Conservation (phyloP, 2,113 vertebrate genomes). For the Pelodiscus sinensis region DNA sequence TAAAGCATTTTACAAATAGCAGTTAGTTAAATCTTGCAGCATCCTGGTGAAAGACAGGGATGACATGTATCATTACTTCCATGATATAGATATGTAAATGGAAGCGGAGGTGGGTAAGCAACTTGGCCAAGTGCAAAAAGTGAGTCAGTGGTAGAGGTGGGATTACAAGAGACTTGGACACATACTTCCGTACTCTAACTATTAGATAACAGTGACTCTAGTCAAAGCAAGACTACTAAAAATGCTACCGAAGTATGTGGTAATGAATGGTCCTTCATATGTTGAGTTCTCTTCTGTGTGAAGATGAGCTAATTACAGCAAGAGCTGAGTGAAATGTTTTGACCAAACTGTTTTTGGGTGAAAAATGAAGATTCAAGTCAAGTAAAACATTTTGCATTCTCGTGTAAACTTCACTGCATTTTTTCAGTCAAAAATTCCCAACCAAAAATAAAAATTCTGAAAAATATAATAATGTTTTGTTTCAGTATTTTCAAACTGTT, state of each 20-base stretch:
- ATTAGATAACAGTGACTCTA: background rate
- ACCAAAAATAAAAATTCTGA: background rate
- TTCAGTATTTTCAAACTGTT: background rate
- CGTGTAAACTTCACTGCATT: background rate
- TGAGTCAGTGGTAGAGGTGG: accelerated
- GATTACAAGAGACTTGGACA: accelerated
- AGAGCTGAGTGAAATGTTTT: background rate
- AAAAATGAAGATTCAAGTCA: background rate
- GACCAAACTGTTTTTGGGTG: background rate
- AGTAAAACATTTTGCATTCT: background rate
- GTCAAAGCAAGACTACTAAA: background rate
- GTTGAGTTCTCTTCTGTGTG: background rate
- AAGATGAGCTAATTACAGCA: background rate
- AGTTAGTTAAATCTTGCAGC: accelerated
- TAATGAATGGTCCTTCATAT: background rate
- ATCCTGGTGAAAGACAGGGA: background rate
- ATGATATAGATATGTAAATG: background rate
- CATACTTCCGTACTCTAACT: background rate
- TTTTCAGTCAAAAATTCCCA: background rate
- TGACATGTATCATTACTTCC: background rate
- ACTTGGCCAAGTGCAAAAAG: background rate
- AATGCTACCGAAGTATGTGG: background rate
- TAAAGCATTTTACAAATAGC: background rate
- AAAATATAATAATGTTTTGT: background rate
- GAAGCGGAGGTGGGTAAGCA: background rate